Base-by-base conservation (phyloP, 2,113 vertebrate genomes). In the Crypturellus undulatus region DNA sequence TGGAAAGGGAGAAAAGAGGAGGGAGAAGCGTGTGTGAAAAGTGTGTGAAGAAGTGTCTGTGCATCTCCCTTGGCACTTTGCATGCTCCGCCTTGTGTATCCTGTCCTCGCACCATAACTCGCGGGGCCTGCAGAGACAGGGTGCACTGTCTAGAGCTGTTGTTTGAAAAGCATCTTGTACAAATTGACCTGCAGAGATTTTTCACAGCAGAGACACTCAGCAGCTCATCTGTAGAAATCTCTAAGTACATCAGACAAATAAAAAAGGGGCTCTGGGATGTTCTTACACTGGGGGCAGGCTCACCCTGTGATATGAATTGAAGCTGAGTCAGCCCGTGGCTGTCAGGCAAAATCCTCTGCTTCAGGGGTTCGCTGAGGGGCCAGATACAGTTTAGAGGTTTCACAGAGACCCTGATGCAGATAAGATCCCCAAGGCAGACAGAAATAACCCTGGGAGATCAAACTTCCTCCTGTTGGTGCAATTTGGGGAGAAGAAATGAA, bases 61-160 rank as follows among this genome's bases (percentile, higher is more conserved):
- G 47, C 47, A 47, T 18, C 47, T 47, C 47, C 47, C 4, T 2
- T 9, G 36, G 30, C 14, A 2, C 12, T 81, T 38, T 10, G 3
- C 25, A 79, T 12, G 3, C 49, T 73, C 22, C 20, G 49, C n/a
- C 7, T 6, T 0, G 1, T 1, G 3, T 59, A 26, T 25, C 40
- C 32, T 59, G 56, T 79, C 40, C 79, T 24, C n/a, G 71, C 70
- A 72, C 59, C 34, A 0, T 3, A 19, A 25, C 6, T 0, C 3
- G 6, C 12, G 70, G 77, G 38, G 40, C 42, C 36, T 26, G 52
- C 52, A 65, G 54, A 34, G 25, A 24, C 36, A 59, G 38, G 43
- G 20, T 49, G 34, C 2, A 3, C 54, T 19, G 14, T 15, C 49
- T 9, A 14, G 34, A 32, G 51, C 63, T 65, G 36, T 42, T 12